A percentile compares a stretch with the other conserved stretches of the same genome.
These are phyloP conservation scores for Drosophila varians DNA, from an alignment of 1,140 invertebrate genomes.

Conservation along the genomic window DNA sequence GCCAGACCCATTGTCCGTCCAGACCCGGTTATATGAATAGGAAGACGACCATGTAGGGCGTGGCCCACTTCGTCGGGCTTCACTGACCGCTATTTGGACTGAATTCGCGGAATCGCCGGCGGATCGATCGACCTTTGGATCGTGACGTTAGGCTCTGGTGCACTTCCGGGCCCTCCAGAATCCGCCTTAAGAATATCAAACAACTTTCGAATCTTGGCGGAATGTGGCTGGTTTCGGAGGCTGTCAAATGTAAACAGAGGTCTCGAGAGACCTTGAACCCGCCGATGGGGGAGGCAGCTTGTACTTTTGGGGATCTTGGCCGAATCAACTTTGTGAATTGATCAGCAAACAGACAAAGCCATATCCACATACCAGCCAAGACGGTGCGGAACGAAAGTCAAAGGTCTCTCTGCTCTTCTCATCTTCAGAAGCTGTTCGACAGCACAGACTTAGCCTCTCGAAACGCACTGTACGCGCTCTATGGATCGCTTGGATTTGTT, in stretches of 20 bases:
- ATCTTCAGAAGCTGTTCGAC: too few species aligned
- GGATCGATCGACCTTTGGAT: constrained; percentile 16
- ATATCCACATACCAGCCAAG: background rate
- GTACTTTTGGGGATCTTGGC: background rate
- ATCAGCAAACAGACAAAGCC: background rate
- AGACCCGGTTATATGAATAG: constrained; percentile 21
- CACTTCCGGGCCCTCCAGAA: constrained; percentile 53
- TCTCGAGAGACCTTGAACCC: constrained; percentile 31
- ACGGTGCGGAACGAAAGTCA: background rate
- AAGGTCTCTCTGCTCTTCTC: background rate
- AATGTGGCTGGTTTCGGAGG: background rate
- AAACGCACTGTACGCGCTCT: constrained; percentile 7
- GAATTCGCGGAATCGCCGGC: constrained; percentile 15
- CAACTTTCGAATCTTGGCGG: constrained; percentile 20
- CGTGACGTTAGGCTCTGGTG: background rate
- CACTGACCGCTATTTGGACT: constrained; percentile 29
- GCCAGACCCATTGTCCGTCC: background rate
- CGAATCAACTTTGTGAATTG: background rate
- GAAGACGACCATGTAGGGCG: constrained; percentile 15
- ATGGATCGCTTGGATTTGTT: constrained; percentile 27
- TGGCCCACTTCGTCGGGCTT: constrained; percentile 11
- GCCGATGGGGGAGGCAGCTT: background rate
- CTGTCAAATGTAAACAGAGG: constrained; percentile 22
- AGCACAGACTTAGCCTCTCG: background rate
- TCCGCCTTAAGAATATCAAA: too few species aligned